Conservation (phyloP, 2,113 vertebrate genomes). For the Typhlomys cinereus region DNA sequence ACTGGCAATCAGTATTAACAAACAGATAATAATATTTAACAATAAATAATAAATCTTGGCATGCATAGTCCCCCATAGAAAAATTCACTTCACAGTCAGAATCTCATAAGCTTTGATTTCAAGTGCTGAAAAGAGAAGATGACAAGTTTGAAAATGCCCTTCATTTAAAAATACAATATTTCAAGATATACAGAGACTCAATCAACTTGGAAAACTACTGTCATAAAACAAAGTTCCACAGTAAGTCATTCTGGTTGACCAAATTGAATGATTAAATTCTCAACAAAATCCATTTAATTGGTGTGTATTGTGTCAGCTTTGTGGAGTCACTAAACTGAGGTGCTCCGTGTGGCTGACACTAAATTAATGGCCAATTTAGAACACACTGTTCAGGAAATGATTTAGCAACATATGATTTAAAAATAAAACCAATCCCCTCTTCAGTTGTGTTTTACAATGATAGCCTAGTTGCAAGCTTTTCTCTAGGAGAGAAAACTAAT, state of each 20-base stretch:
- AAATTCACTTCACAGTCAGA: constrained; percentile 73
- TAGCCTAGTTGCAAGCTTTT: constrained; percentile 72
- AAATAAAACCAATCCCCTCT: constrained; percentile 70
- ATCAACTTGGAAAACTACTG: constrained; percentile 68
- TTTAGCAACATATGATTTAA: constrained; percentile 69
- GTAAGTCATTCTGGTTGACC: constrained; percentile 66
- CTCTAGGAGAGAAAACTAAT: constrained; percentile 70
- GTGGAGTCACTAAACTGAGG: constrained; percentile 71
- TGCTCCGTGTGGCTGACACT: constrained; percentile 80
- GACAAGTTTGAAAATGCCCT: constrained; percentile 78
- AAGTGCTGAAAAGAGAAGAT: constrained; percentile 71
- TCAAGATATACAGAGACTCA: constrained; percentile 69
- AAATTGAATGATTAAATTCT: constrained; percentile 73
- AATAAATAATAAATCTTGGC: constrained; percentile 73
- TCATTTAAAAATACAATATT: constrained; percentile 72
- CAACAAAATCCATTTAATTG: constrained; percentile 72
- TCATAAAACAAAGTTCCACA: constrained; percentile 71
- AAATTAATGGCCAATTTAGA: constrained; percentile 84
- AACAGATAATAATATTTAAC: constrained; percentile 67
- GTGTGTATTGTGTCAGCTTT: constrained; percentile 59
- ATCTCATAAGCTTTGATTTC: constrained; percentile 75
- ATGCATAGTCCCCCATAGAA: constrained; percentile 74
- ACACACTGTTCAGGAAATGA: constrained; percentile 79
- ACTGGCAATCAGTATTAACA: constrained; percentile 66
- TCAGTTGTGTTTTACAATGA: constrained; percentile 76